Conservation (phyloP, 2,797 vertebrate species). For the Sebastes oblongus region DNA sequence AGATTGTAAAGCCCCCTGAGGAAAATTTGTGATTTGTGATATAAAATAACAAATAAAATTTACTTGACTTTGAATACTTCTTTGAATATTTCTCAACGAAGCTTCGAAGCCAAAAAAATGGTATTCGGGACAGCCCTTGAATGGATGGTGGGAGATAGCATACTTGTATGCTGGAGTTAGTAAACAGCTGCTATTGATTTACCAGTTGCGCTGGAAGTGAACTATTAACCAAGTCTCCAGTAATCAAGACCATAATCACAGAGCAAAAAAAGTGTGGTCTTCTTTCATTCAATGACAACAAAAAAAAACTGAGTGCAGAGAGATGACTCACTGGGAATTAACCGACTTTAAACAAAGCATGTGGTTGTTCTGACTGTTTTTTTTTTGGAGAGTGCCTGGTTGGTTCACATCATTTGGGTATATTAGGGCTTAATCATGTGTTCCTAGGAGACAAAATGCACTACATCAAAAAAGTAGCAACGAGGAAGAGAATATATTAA, state of each 20-base stretch:
- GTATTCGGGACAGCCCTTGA: not conserved
- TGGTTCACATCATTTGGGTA: not conserved
- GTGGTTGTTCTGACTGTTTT: not conserved
- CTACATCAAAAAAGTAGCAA: too few relatives aligned
- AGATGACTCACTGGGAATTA: slow-evolving; percentile 48
- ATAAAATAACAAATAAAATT: too few relatives aligned
- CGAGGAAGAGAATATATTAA: too few relatives aligned
- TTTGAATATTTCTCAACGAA: too few relatives aligned
- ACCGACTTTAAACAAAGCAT: slow-evolving; percentile 34
- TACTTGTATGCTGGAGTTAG: not conserved
- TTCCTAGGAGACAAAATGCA: not conserved
- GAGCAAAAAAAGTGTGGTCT: slow-evolving; percentile 2
- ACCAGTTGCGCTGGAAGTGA: slow-evolving; percentile 27
- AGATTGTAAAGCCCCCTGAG: too few relatives aligned
- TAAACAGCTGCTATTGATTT: slow-evolving; percentile 39
- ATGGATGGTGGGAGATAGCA: not conserved
- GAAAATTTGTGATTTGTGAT: too few relatives aligned
- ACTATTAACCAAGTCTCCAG: slow-evolving; percentile 37
- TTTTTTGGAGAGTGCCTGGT: not conserved
- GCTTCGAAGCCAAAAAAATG: too few relatives aligned
- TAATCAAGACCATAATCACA: slow-evolving; percentile 8
- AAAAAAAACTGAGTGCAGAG: not conserved
- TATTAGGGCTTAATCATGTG: not conserved
- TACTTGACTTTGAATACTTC: too few relatives aligned
- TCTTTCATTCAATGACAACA: slow-evolving; percentile 1